Conservation (phyloP, 2,113 vertebrate genomes). For the Coregonus clupeaformis region DNA sequence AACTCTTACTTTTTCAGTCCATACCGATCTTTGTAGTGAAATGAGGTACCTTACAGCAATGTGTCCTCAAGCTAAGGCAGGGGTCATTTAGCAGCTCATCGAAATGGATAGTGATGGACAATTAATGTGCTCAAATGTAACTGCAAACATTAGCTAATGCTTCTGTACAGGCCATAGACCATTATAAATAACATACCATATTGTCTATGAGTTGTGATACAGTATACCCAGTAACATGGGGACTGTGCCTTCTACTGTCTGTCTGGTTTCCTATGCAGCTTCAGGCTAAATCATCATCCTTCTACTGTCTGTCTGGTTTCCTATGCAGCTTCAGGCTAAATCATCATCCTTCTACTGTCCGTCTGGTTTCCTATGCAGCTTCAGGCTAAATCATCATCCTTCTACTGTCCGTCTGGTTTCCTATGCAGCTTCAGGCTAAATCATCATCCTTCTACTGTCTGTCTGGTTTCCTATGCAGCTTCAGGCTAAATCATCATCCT, state of each 20-base stretch:
- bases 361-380: constrained; percentile 17
- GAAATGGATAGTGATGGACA: constrained; percentile 14
- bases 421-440: constrained; percentile 5
- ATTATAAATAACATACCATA: constrained; percentile 29
- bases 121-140: constrained; percentile 10
- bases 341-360: constrained; percentile 63
- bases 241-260: constrained; percentile 69
- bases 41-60: constrained; percentile 22
- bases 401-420: constrained; percentile 37
- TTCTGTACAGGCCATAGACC: constrained; percentile 35
- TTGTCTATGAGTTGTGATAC: constrained; percentile 53
- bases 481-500: constrained; percentile 50
- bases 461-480: constrained; percentile 17
- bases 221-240: constrained; percentile 61
- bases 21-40: background rate
- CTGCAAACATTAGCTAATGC: constrained; percentile 18
- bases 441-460: constrained; percentile 63
- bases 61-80: constrained; percentile 7
- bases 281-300: constrained; percentile 1
- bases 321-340: constrained; percentile 5
- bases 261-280: constrained; percentile 17
- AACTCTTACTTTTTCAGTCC: constrained; percentile 2
- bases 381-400: constrained; percentile 50
- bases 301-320: constrained; percentile 37
- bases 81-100: constrained; percentile 1